These are phyloP conservation scores for Synergus japonicus DNA, from an alignment of 2,888 invertebrate genomes.

Conservation along the genomic window DNA sequence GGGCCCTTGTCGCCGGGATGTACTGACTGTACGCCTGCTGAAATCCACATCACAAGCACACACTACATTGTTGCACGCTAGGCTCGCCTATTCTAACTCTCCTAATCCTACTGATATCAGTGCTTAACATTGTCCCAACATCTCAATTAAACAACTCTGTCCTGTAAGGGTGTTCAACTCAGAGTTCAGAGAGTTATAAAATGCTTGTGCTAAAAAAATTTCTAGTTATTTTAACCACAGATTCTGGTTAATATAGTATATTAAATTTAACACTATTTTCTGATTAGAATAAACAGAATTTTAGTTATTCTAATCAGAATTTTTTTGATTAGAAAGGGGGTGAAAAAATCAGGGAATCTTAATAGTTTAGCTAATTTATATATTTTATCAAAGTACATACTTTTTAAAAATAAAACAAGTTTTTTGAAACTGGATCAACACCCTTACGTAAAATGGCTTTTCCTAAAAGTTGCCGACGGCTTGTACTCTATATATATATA, in stretches of 20 bases:
- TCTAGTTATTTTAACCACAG: too few relatives aligned
- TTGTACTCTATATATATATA: not conserved
- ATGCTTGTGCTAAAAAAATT: too few relatives aligned
- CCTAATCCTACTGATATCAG: slow-evolving; percentile 51
- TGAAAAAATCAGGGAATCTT: too few relatives aligned
- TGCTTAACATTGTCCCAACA: slow-evolving; percentile 6
- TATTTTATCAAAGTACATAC: too few relatives aligned
- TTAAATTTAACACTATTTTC: too few relatives aligned
- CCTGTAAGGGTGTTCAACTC: slow-evolving; percentile 5
- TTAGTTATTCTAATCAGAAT: too few relatives aligned
- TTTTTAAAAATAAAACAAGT: not conserved
- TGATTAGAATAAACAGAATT: too few relatives aligned
- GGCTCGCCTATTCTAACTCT: slow-evolving; percentile 67
- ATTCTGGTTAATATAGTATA: too few relatives aligned
- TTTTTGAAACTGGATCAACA: not conserved
- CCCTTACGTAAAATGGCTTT: not conserved
- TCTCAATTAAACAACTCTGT: not conserved
- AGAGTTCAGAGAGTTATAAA: too few relatives aligned
- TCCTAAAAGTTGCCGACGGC: not conserved
- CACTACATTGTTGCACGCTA: slow-evolving; percentile 77
- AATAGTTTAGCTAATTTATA: too few relatives aligned
- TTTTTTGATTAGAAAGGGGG: too few relatives aligned
- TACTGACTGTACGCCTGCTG: slow-evolving; percentile 92
- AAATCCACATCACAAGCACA: slow-evolving; percentile 78
- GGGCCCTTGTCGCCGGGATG: slow-evolving; percentile 90